phyloP scores from a whole-genome alignment of 2,888 invertebrate species.

The Orthonevra nobilis region DNA sequence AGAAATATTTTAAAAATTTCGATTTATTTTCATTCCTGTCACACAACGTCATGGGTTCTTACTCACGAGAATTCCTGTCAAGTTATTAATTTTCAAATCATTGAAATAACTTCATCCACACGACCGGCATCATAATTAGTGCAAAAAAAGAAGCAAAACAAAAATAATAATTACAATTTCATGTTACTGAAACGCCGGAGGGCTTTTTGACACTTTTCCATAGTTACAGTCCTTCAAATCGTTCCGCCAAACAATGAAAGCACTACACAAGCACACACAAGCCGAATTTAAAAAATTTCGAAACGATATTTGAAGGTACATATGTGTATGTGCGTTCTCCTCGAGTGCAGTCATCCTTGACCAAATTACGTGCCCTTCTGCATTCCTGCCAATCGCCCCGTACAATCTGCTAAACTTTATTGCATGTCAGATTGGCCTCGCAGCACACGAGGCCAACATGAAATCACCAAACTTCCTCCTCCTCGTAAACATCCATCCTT shows the following conservation, averaged over 20 bases:
- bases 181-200: conserved; percentile 20
- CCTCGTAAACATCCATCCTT: conserved; percentile 37
- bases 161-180: no score
- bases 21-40: no score
- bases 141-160: no score
- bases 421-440: conserved; percentile 64
- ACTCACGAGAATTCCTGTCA: no score
- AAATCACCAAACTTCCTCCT: conserved; percentile 11
- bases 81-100: no score
- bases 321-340: background rate
- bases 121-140: no score
- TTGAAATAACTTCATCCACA: no score
- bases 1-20: no score
- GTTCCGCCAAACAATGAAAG: conserved; percentile 10
- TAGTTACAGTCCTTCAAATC: conserved; percentile 23
- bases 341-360: conserved; percentile 58
- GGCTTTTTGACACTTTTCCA: conserved; percentile 19
- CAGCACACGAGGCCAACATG: conserved; percentile 14
- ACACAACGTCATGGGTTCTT: no score
- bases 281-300: conserved; percentile 30
- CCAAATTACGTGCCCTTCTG: conserved; percentile 54
- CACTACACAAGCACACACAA: background rate
- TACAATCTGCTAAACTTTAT: conserved; percentile 58
- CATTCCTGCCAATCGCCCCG: conserved; percentile 42
- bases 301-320: conserved; percentile 24